phyloP scores from a whole-genome alignment of 2,888 invertebrate genomes.

The Ectropis crepuscularia region DNA sequence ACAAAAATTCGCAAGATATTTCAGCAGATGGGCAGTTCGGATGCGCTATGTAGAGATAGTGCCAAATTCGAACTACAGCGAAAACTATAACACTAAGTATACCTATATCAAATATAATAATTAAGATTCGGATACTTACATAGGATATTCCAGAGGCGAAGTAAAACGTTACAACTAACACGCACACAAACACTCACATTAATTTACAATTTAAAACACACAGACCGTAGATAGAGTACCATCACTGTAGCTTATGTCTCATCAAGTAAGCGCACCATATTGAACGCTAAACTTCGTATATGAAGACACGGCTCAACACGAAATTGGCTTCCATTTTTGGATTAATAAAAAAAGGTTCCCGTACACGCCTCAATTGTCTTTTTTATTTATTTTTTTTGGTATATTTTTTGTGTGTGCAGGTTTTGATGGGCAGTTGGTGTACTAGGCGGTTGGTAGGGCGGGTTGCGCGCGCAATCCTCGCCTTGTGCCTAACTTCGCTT shows the following conservation, averaged over 20 bases:
- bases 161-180: conserved; percentile 42
- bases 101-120: not conserved
- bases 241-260: conserved; percentile 40
- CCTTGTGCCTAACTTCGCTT: conserved; percentile 48
- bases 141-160: conserved; percentile 52
- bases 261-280: conserved; percentile 46
- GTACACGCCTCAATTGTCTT: conserved; percentile 15
- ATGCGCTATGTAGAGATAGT: conserved; percentile 5
- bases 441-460: conserved; percentile 50
- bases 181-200: conserved; percentile 42
- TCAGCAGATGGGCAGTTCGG: conserved; percentile 8
- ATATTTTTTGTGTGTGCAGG: conserved; percentile 49
- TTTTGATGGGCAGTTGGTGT: conserved; percentile 48
- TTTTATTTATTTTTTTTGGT: conserved; percentile 48
- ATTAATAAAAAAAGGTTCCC: conserved; percentile 14
- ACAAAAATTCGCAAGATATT: conserved; percentile 4
- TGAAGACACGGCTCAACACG: conserved; percentile 1
- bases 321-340: conserved; percentile 21
- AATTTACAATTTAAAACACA: conserved; percentile 42
- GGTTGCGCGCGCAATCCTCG: conserved; percentile 57
- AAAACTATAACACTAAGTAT: conserved; percentile 4
- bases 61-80: conserved; percentile 10
- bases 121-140: conserved; percentile 49
- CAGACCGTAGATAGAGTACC: conserved; percentile 37
- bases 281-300: conserved; percentile 29